phyloP scores from a whole-genome alignment of 2,797 vertebrate species.

The Squalus acanthias region DNA sequence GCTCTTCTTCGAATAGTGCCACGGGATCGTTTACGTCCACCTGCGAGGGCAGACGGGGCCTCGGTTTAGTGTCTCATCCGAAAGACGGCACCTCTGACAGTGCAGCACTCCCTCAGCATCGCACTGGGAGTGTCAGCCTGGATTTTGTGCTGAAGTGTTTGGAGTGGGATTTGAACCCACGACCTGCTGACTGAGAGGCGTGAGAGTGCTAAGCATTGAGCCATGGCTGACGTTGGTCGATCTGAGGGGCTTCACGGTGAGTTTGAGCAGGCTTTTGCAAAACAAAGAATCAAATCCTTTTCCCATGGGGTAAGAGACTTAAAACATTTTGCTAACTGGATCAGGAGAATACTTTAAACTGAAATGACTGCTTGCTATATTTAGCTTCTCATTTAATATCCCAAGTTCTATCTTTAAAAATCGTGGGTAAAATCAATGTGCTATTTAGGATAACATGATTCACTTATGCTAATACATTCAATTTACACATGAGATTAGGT shows the following conservation, averaged over 20 bases:
- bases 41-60: too few species aligned
- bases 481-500: background rate
- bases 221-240: background rate
- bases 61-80: background rate
- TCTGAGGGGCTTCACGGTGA: background rate
- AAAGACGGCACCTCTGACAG: background rate
- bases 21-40: background rate
- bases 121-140: background rate
- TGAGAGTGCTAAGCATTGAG: background rate
- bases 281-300: background rate
- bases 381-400: background rate
- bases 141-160: background rate
- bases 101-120: too few species aligned
- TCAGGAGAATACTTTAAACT: background rate
- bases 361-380: background rate
- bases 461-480: background rate
- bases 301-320: background rate
- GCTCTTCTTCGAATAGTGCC: background rate
- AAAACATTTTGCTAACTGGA: background rate
- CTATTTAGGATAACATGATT: conserved; percentile 12
- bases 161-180: background rate
- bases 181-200: background rate
- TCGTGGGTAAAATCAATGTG: background rate
- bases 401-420: background rate
- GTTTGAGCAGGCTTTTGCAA: background rate